phyloP scores from a whole-genome alignment of 2,113 vertebrate genomes.

The Epinephelus moara region DNA sequence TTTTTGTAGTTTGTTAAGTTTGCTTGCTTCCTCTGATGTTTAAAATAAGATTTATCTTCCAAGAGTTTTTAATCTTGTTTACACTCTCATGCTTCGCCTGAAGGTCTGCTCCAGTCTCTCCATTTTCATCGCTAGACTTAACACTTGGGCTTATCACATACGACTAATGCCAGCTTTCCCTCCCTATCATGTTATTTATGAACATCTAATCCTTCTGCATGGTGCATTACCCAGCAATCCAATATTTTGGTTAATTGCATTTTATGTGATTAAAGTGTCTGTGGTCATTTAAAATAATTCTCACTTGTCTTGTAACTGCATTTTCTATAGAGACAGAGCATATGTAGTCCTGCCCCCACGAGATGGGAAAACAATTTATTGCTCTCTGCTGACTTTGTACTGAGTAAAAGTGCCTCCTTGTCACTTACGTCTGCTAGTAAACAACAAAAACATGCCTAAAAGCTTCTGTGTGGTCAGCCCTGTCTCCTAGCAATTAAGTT shows the following conservation, averaged over 20 bases:
- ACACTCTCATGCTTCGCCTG: slow-evolving; percentile 12
- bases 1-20: slow-evolving; percentile 29
- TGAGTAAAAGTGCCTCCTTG: too few relatives aligned
- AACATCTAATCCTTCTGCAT: slow-evolving; percentile 22
- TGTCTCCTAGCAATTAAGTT: too few relatives aligned
- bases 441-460: too few relatives aligned
- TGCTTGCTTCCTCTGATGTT: slow-evolving; percentile 47
- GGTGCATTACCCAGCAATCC: slow-evolving; percentile 6
- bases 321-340: not conserved
- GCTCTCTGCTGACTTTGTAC: too few relatives aligned
- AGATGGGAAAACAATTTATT: too few relatives aligned
- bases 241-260: slow-evolving; percentile 11
- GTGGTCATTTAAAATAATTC: not conserved
- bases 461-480: too few relatives aligned
- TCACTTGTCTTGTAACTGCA: not conserved
- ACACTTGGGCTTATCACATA: slow-evolving; percentile 29
- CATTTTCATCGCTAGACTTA: slow-evolving; percentile 19
- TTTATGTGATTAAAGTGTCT: not conserved
- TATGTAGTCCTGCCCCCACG: too few relatives aligned
- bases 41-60: slow-evolving; percentile 38
- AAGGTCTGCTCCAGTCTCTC: slow-evolving; percentile 23
- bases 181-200: slow-evolving; percentile 23
- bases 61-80: slow-evolving; percentile 38
- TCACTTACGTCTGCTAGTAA: too few relatives aligned
- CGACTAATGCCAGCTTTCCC: not conserved